These are phyloP conservation scores for Thunnus albacares DNA, from an alignment of 2,797 vertebrate genomes.

Conservation along the genomic window DNA sequence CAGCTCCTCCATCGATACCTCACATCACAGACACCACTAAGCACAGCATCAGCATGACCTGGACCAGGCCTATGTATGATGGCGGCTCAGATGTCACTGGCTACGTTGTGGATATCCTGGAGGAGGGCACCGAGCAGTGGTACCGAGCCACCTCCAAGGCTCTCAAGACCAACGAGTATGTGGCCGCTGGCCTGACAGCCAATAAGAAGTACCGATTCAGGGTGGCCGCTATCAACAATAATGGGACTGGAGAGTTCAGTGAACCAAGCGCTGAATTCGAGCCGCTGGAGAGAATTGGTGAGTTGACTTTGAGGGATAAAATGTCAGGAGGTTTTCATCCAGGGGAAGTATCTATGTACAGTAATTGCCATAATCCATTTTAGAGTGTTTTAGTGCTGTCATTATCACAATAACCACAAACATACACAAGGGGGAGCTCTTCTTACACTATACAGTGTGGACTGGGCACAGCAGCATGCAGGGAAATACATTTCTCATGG, in stretches of 20 bases:
- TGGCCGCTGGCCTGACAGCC: constrained; percentile 90
- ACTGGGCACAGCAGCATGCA: neutral
- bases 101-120: constrained; percentile 96
- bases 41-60: constrained; percentile 95
- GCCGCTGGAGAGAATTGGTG: constrained; percentile 95
- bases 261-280: constrained; percentile 91
- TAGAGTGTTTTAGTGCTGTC: neutral
- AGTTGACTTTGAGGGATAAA: constrained; percentile 37
- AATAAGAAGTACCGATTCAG: constrained; percentile 95
- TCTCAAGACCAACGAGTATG: constrained; percentile 90
- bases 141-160: constrained; percentile 92
- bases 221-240: constrained; percentile 93
- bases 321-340: neutral
- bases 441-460: neutral
- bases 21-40: constrained; percentile 96
- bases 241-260: constrained; percentile 97
- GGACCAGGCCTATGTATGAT: constrained; percentile 97
- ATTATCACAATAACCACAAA: neutral
- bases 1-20: constrained; percentile 93
- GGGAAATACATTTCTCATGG: neutral
- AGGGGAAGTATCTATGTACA: neutral
- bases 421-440: neutral
- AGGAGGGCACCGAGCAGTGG: constrained; percentile 95
- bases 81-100: constrained; percentile 94
- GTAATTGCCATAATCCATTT: neutral